phyloP scores from a whole-genome alignment of 1,140 invertebrate species.

The Triops longicaudatus region DNA sequence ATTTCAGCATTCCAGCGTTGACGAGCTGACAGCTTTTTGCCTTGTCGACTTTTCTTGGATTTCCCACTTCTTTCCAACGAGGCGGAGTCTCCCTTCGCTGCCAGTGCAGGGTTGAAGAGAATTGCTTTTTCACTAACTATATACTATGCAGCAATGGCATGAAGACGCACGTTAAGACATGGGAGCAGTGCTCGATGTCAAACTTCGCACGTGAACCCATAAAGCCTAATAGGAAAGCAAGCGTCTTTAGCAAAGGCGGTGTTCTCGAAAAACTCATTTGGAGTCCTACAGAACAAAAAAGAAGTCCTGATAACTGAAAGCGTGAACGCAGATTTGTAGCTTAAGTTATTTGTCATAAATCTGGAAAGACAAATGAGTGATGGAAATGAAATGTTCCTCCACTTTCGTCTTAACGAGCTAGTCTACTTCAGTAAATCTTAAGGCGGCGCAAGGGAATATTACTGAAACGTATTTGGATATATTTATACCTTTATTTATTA shows the following conservation, averaged over 20 bases:
- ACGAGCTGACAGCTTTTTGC: conserved; percentile 4
- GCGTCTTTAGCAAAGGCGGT: neutral
- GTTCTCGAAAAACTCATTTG: neutral
- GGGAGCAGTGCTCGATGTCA: neutral
- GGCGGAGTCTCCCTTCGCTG: neutral
- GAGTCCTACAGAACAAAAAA: neutral
- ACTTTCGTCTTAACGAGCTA: neutral
- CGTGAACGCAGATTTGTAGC: conserved; percentile 11
- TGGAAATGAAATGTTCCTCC: neutral
- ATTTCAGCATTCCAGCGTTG: conserved; percentile 14
- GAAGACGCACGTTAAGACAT: neutral
- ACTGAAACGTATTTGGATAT: neutral
- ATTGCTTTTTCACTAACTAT: neutral
- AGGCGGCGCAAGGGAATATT: neutral
- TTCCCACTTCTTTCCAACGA: neutral
- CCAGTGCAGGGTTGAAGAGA: neutral
- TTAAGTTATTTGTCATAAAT: neutral
- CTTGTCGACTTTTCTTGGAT: conserved; percentile 11
- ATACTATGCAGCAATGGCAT: neutral
- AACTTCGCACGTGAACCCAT: neutral
- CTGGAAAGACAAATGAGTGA: neutral
- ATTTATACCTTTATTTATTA: neutral
- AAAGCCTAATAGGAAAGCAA: neutral
- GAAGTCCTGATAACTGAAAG: neutral
- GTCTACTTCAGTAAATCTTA: neutral